Evolutionary conservation across 2,797 vertebrate species (phyloP).

Genomic region (Myotis findleyi): DNA sequence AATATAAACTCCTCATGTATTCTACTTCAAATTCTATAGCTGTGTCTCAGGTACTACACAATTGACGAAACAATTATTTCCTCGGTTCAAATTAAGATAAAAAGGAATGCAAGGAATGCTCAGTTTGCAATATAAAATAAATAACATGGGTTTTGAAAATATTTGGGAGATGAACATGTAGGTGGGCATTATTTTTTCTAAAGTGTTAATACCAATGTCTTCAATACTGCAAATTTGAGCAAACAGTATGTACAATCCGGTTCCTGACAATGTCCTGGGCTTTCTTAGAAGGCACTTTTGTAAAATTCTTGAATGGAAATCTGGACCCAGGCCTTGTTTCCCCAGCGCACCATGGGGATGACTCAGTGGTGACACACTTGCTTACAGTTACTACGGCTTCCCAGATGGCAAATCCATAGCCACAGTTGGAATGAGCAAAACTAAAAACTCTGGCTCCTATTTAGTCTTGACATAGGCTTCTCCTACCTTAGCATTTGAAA

Average conservation of each 20-base stretch:
- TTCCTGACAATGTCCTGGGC: conserved; percentile 37
- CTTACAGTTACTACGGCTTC: conserved; percentile 72
- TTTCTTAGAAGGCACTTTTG: conserved; percentile 77
- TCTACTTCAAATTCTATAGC: conserved; percentile 34
- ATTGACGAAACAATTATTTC: conserved; percentile 24
- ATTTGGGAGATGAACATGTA: background rate
- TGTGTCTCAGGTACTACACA: background rate
- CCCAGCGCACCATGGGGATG: conserved; percentile 66
- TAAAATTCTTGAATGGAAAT: conserved; percentile 81
- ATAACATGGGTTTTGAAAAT: conserved; percentile 33
- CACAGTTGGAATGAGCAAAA: conserved; percentile 55
- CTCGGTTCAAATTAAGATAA: background rate
- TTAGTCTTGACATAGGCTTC: conserved; percentile 54
- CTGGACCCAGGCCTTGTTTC: conserved; percentile 78
- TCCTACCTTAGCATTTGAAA: conserved; percentile 46
- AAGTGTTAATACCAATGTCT: conserved; percentile 42
- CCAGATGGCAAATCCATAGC: conserved; percentile 77
- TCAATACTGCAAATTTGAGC: conserved; percentile 12
- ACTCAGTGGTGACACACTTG: conserved; percentile 79
- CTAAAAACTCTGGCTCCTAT: conserved; percentile 57
- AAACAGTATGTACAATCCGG: background rate
- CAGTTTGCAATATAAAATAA: conserved; percentile 1
- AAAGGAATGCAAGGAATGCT: background rate
- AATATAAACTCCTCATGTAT: background rate
- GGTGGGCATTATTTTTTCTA: conserved; percentile 8